Evolutionary conservation across 2,888 invertebrate genomes (phyloP).

Genomic region (Allacma fusca): DNA sequence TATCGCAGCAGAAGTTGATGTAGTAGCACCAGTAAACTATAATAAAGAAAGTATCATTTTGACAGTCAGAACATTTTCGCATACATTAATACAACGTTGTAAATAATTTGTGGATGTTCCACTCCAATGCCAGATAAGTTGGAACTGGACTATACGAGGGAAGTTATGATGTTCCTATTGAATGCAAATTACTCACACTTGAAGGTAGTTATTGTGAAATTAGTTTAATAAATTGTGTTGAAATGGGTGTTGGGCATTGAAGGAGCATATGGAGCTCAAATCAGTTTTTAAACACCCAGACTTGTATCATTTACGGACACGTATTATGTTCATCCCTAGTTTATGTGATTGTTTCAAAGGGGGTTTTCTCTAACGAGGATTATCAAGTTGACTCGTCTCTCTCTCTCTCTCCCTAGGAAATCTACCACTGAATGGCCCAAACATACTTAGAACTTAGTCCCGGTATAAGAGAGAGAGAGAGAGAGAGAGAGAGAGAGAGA

Average conservation of each 20-base stretch:
- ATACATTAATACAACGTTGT: background rate
- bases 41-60: conserved; percentile 30
- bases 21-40: conserved; percentile 15
- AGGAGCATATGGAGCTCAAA: background rate
- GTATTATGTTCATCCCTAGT: background rate
- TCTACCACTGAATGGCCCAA: too few species aligned
- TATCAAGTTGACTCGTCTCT: too few species aligned
- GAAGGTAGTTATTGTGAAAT: background rate
- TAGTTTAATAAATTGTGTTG: background rate
- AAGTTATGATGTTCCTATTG: background rate
- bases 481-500: too few species aligned
- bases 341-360: too few species aligned
- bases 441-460: too few species aligned
- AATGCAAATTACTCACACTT: conserved; percentile 7
- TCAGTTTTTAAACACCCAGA: background rate
- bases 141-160: background rate
- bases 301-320: background rate
- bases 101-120: background rate
- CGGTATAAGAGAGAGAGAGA: too few species aligned
- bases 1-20: conserved; percentile 27
- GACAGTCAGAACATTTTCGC: conserved; percentile 23
- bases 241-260: background rate
- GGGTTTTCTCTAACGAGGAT: too few species aligned
- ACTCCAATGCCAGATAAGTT: background rate
- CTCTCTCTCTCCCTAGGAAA: too few species aligned